These are phyloP conservation scores for Coecobrya sp. DNA, from an alignment of 2,888 invertebrate genomes.

Conservation along the genomic window DNA sequence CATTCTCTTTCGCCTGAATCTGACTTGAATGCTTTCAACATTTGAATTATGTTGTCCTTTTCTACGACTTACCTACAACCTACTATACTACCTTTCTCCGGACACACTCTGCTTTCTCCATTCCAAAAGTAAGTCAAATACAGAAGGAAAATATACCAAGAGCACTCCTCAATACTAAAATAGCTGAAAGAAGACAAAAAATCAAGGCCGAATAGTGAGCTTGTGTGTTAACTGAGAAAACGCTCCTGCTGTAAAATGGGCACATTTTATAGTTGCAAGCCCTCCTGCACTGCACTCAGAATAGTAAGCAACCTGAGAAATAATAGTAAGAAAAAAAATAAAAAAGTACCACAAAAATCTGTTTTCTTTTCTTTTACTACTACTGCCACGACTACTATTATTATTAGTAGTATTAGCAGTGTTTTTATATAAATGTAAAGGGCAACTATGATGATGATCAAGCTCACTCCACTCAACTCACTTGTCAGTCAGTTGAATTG, in stretches of 20 bases:
- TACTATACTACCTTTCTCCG: not conserved
- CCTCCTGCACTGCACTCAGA: not conserved
- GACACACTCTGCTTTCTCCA: not conserved
- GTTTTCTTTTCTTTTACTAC: not conserved
- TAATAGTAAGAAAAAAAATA: not conserved
- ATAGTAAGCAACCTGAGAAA: not conserved
- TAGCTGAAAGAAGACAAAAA: not conserved
- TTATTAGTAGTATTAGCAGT: not conserved
- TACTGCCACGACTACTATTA: not conserved
- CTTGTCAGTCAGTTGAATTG: constrained; percentile 1
- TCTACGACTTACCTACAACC: not conserved
- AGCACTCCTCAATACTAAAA: not conserved
- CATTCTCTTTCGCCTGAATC: not conserved
- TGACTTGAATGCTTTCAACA: constrained; percentile 6
- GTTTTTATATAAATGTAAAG: not conserved
- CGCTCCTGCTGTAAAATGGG: constrained; percentile 2
- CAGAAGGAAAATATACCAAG: not conserved
- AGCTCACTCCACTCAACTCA: not conserved
- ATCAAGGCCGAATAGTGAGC: constrained; percentile 21
- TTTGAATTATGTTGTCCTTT: constrained; percentile 22
- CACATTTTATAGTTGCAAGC: not conserved
- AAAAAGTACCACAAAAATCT: not conserved
- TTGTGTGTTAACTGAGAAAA: not conserved
- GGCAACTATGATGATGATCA: constrained; percentile 18
- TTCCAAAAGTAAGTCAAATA: not conserved